phyloP scores from a whole-genome alignment of 1,140 invertebrate genomes.

The Drosophila biarmipes region DNA sequence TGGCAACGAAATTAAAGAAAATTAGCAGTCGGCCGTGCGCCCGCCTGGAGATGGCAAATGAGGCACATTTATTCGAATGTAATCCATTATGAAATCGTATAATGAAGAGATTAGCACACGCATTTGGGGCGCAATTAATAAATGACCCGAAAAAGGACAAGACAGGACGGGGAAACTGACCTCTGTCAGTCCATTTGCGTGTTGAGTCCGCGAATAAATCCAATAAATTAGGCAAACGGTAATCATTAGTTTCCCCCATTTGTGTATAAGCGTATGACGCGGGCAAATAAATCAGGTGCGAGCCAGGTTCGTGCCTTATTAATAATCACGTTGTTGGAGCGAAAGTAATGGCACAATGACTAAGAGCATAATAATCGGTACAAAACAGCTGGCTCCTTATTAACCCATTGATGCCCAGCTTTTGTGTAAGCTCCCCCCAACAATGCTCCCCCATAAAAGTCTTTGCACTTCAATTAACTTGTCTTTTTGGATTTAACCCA shows the following conservation, averaged over 20 bases:
- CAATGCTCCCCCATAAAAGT: conserved; percentile 45
- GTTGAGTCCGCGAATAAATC: conserved; percentile 46
- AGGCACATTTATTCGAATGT: conserved; percentile 80
- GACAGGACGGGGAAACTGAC: conserved; percentile 1
- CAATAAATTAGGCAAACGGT: conserved; percentile 73
- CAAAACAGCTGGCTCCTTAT: conserved; percentile 52
- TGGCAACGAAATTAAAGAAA: conserved; percentile 76
- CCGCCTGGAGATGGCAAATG: conserved; percentile 54
- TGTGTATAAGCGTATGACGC: conserved; percentile 35
- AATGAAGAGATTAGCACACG: conserved; percentile 79
- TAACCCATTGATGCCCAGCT: conserved; percentile 64
- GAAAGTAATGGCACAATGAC: conserved; percentile 23
- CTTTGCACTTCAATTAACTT: conserved; percentile 81
- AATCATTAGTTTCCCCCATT: conserved; percentile 63
- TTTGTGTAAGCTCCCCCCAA: conserved; percentile 56
- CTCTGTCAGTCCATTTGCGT: conserved; percentile 51
- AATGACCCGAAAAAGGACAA: conserved; percentile 60
- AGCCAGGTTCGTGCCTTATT: conserved; percentile 7
- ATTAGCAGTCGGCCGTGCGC: conserved; percentile 52
- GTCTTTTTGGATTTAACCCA: conserved; percentile 30
- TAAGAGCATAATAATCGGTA: conserved; percentile 29
- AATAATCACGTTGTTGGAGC: conserved; percentile 17
- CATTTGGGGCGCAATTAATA: conserved; percentile 75
- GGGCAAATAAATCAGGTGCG: conserved; percentile 56
- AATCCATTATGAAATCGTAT: conserved; percentile 82